Percentiles rank a stretch among this genome's conserved stretches.
phyloP scores from a whole-genome alignment of 2,797 vertebrate genomes.

The Erpetoichthys calabaricus region DNA sequence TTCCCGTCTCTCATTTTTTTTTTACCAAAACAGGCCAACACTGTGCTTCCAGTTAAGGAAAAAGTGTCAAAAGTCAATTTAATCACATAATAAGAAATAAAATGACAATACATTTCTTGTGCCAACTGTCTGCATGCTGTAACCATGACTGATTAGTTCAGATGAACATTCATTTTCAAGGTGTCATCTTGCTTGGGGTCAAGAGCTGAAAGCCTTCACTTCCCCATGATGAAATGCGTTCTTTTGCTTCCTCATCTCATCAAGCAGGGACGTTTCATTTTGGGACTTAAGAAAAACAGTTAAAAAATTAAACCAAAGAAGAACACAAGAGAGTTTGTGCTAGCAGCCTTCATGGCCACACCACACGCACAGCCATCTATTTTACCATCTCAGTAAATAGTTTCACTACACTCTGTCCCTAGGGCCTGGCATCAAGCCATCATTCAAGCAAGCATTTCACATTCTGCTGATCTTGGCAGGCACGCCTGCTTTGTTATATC shows the following conservation, averaged over 20 bases:
- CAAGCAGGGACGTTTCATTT: too few species aligned
- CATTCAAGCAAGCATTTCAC: not conserved
- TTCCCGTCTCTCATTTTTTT: not conserved
- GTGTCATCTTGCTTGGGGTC: too few species aligned
- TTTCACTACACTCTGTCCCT: not conserved
- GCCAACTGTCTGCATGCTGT: slow-evolving; percentile 10
- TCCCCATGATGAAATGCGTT: too few species aligned
- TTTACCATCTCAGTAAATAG: not conserved
- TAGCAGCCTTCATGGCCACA: too few species aligned
- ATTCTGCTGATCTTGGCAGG: too few species aligned
- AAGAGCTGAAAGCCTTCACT: too few species aligned
- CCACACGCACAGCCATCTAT: too few species aligned
- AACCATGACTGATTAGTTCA: slow-evolving; percentile 8
- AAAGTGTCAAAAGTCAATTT: slow-evolving; percentile 12
- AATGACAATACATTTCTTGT: slow-evolving; percentile 4
- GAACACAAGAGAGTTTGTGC: too few species aligned
- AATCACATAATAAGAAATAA: slow-evolving; percentile 4
- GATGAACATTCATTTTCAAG: slow-evolving; percentile 3
- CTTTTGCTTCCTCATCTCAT: too few species aligned
- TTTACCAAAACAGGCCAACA: not conserved
- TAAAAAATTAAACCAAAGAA: too few species aligned
- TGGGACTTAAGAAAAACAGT: too few species aligned
- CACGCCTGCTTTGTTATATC: too few species aligned
- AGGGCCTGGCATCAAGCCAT: not conserved
- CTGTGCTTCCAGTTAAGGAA: slow-evolving; percentile 15